These are phyloP conservation scores for Autographa pulchrina DNA, from an alignment of 2,888 invertebrate species.

Conservation along the genomic window DNA sequence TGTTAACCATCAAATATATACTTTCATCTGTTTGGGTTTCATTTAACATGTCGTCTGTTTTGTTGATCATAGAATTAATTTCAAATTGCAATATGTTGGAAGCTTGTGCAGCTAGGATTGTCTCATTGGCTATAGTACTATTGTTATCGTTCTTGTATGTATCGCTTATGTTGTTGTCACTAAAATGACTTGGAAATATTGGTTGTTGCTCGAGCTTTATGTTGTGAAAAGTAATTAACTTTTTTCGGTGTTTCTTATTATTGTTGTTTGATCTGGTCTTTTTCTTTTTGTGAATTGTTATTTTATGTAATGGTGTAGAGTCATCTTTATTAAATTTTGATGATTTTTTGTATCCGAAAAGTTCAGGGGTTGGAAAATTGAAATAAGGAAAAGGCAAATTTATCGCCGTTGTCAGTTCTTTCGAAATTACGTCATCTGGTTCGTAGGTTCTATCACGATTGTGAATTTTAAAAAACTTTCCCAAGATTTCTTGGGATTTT, in stretches of 20 bases:
- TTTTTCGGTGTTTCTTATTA: constrained; percentile 80
- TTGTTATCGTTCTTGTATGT: constrained; percentile 48
- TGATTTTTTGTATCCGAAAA: constrained; percentile 70
- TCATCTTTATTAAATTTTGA: constrained; percentile 65
- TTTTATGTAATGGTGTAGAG: constrained; percentile 72
- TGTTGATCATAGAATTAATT: constrained; percentile 53
- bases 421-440: constrained; percentile 64
- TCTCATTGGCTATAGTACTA: constrained; percentile 36
- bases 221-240: constrained; percentile 76
- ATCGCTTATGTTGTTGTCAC: constrained; percentile 57
- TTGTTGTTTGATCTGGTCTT: constrained; percentile 71
- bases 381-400: constrained; percentile 75
- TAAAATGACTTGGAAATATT: constrained; percentile 59
- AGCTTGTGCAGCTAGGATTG: constrained; percentile 40
- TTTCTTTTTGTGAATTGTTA: constrained; percentile 82
- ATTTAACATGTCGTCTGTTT: constrained; percentile 58
- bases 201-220: constrained; percentile 71
- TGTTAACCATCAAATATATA: constrained; percentile 71
- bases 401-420: constrained; percentile 67
- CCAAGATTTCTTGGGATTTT: constrained; percentile 66
- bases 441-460: constrained; percentile 56
- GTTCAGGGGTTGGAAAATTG: constrained; percentile 76
- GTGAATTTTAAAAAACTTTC: constrained; percentile 59
- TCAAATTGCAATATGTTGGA: constrained; percentile 47
- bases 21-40: constrained; percentile 68